Evolutionary conservation across 2,888 invertebrate genomes (phyloP).

Genomic region (Didymodactylos carnosus): DNA sequence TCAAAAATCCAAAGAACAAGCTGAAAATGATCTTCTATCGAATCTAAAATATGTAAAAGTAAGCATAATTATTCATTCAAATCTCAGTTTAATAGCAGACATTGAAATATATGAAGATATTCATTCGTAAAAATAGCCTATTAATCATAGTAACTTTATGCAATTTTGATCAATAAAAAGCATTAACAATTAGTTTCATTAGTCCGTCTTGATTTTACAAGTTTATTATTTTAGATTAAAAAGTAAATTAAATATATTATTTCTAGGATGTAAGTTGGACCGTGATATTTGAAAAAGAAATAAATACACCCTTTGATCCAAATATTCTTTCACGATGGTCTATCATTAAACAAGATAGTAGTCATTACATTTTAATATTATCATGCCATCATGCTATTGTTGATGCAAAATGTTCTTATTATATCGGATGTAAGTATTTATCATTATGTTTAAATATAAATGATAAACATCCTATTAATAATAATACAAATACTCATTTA

Average conservation of each 20-base stretch:
- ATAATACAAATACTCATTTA: background rate
- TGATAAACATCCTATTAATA: too few relatives aligned
- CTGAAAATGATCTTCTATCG: background rate
- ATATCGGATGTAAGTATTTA: background rate
- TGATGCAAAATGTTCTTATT: background rate
- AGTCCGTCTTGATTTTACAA: too few relatives aligned
- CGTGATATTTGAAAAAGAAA: background rate
- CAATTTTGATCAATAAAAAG: too few relatives aligned
- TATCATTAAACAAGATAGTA: background rate
- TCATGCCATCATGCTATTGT: background rate
- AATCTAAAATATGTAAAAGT: background rate
- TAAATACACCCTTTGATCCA: background rate
- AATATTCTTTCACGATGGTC: background rate
- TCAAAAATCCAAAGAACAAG: background rate
- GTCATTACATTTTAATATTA: background rate
- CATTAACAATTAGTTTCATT: too few relatives aligned
- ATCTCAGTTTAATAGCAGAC: too few relatives aligned
- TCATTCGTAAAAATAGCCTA: too few relatives aligned
- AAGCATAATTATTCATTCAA: background rate
- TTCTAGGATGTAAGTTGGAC: background rate
- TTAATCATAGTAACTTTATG: too few relatives aligned
- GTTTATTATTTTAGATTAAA: too few relatives aligned
- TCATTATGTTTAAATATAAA: background rate
- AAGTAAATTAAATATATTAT: background rate
- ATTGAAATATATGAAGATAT: too few relatives aligned